Conservation (phyloP, 2,113 vertebrate species). For the Sorex araneus region DNA sequence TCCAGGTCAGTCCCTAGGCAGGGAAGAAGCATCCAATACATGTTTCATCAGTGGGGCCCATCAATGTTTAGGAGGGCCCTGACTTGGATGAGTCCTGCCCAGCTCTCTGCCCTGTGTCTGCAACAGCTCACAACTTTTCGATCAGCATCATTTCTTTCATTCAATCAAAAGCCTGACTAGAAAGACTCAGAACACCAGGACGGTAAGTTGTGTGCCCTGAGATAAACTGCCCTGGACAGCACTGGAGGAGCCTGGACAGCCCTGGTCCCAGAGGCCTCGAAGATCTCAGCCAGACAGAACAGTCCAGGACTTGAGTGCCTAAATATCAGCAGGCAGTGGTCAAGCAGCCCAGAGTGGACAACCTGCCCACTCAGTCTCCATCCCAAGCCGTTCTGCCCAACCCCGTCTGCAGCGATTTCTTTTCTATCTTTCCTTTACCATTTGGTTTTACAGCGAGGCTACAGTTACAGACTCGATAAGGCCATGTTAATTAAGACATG, state of each 20-base stretch:
- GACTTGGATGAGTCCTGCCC: too few species aligned
- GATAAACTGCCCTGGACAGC: not conserved
- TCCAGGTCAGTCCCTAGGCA: not conserved
- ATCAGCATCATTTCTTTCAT: too few species aligned
- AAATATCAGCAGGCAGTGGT: not conserved
- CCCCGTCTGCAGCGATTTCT: conserved; percentile 78
- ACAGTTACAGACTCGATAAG: conserved; percentile 86
- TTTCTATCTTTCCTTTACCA: conserved; percentile 80
- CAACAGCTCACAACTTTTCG: too few species aligned
- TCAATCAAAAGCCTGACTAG: not conserved
- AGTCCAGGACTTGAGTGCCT: not conserved
- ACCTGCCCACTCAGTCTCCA: not conserved
- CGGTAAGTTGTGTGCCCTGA: not conserved
- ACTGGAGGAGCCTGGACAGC: not conserved
- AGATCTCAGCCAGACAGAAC: not conserved
- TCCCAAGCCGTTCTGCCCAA: conserved; percentile 15
- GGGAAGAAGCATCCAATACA: not conserved
- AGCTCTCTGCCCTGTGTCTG: too few species aligned
- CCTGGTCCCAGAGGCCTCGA: not conserved
- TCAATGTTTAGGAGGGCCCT: not conserved
- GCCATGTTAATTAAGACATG: conserved; percentile 89
- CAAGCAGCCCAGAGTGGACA: not conserved
- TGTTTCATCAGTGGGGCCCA: not conserved
- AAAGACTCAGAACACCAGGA: not conserved
- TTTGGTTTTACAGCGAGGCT: conserved; percentile 80